Evolutionary conservation across 92 coral and sea anemone species (phyloP).

Genomic region (Porites cylindrica): DNA sequence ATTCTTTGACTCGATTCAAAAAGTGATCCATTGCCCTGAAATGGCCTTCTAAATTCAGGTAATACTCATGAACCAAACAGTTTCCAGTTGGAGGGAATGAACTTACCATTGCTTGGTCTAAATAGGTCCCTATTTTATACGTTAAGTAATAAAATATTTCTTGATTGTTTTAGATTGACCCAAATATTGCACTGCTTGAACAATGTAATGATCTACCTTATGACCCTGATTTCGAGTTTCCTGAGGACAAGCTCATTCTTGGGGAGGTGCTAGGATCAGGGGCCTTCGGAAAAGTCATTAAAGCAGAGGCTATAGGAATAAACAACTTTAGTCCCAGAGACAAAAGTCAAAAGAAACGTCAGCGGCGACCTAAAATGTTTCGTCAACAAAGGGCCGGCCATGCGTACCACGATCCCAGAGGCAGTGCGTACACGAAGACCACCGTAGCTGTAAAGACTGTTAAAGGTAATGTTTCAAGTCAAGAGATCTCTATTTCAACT

Average conservation of each 20-base stretch:
- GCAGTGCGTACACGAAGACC: too few relatives aligned
- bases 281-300: constrained; percentile 88
- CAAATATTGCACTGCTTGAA: constrained; percentile 70
- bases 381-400: constrained; percentile 61
- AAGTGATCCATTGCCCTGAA: too few relatives aligned
- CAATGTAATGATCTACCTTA: constrained; percentile 75
- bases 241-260: constrained; percentile 74
- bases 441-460: too few relatives aligned
- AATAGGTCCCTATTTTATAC: too few relatives aligned
- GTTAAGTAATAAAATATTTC: background rate
- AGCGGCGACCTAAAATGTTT: constrained; percentile 64
- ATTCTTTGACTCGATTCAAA: too few relatives aligned
- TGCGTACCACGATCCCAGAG: constrained; percentile 11
- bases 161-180: constrained; percentile 16
- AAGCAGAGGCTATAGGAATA: constrained; percentile 93
- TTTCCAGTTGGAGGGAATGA: too few relatives aligned
- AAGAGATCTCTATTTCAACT: too few relatives aligned
- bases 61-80: too few relatives aligned
- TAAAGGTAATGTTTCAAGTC: too few relatives aligned
- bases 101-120: too few relatives aligned
- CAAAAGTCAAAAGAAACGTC: constrained; percentile 66
- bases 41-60: too few relatives aligned
- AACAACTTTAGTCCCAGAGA: constrained; percentile 78
- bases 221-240: constrained; percentile 86
- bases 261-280: constrained; percentile 88